A percentile compares a stretch with the other conserved stretches of the same genome.
phyloP scores from a whole-genome alignment of 2,113 vertebrate genomes.

The Clarias batrachus region DNA sequence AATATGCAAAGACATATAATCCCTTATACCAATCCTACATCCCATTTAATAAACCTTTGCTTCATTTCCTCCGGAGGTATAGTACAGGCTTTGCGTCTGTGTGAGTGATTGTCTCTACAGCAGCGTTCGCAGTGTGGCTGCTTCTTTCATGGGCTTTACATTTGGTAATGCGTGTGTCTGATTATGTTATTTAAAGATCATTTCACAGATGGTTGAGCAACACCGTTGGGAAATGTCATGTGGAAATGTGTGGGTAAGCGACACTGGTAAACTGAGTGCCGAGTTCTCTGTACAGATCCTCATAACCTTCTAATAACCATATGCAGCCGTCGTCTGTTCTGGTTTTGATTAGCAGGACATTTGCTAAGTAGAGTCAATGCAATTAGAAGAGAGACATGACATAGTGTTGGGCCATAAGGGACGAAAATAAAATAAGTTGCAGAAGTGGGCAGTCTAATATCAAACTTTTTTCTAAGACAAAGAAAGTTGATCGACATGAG shows the following conservation, averaged over 20 bases:
- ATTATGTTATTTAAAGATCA: not conserved
- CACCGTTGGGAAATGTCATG: not conserved
- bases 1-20: constrained; percentile 29
- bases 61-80: not conserved
- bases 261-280: not conserved
- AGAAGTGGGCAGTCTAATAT: not conserved
- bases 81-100: constrained; percentile 16
- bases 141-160: not conserved
- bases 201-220: constrained; percentile 6
- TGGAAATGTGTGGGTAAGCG: not conserved
- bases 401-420: too few relatives aligned
- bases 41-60: not conserved
- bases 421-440: not conserved
- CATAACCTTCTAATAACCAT: not conserved
- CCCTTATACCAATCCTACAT: not conserved
- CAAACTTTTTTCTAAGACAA: not conserved
- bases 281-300: not conserved
- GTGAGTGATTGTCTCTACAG: constrained; percentile 5
- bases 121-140: constrained; percentile 7
- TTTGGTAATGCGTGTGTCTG: constrained; percentile 2
- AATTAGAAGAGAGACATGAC: not conserved
- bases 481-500: not conserved
- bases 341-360: not conserved
- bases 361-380: not conserved
- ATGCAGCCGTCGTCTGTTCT: constrained; percentile 1